phyloP scores from a whole-genome alignment of 2,113 vertebrate genomes.

The Cnemophilus loriae region DNA sequence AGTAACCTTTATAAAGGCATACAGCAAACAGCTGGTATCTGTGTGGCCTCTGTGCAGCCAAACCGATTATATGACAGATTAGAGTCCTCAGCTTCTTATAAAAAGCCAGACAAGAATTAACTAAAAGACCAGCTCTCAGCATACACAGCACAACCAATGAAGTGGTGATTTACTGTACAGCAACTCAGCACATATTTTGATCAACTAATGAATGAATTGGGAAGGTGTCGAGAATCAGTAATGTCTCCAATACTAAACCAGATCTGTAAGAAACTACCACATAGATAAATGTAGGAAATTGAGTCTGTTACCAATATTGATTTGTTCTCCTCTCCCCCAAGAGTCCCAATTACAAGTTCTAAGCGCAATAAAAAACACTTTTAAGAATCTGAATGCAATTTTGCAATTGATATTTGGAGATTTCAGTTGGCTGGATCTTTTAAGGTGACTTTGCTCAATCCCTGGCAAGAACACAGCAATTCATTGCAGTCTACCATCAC shows the following conservation, averaged over 20 bases:
- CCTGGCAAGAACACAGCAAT: background rate
- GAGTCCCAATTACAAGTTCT: background rate
- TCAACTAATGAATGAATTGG: background rate
- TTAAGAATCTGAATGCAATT: background rate
- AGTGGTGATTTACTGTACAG: conserved; percentile 4
- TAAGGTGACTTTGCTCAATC: background rate
- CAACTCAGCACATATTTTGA: background rate
- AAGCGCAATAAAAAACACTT: background rate
- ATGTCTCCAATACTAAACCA: background rate
- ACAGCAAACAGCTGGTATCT: background rate
- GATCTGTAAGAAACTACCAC: background rate
- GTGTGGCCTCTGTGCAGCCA: background rate
- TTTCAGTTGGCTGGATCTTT: background rate
- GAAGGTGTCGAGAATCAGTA: background rate
- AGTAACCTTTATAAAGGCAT: background rate
- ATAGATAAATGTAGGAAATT: background rate
- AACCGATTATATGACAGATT: background rate
- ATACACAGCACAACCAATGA: background rate
- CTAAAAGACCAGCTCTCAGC: background rate
- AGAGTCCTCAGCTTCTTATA: background rate
- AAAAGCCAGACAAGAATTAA: conserved; percentile 4
- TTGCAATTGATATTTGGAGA: background rate
- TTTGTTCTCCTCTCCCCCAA: background rate
- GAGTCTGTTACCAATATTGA: background rate
- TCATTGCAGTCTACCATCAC: background rate